Conservation (phyloP, 2,797 vertebrate genomes). For the Mastacembelus armatus region DNA sequence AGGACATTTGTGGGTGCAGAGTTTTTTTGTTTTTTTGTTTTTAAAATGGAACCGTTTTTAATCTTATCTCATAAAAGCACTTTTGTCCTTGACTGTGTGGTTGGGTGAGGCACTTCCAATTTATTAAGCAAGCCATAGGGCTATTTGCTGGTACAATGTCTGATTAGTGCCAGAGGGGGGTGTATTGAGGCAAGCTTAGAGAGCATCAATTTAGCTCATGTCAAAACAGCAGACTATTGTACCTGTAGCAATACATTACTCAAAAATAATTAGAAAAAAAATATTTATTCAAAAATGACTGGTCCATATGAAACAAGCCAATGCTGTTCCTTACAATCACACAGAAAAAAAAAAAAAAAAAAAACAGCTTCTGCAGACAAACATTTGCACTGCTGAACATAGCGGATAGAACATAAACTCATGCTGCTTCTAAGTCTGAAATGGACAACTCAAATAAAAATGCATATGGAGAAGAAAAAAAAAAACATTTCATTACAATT, state of each 20-base stretch:
- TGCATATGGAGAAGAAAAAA: background rate
- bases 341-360: too few relatives aligned
- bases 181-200: conserved; percentile 6
- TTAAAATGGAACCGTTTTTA: too few relatives aligned
- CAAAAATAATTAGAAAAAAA: conserved; percentile 22
- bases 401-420: conserved; percentile 23
- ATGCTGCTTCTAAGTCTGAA: too few relatives aligned
- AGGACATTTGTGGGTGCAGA: background rate
- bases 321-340: conserved; percentile 38
- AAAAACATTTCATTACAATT: background rate
- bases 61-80: too few relatives aligned
- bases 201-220: conserved; percentile 3
- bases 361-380: conserved; percentile 19
- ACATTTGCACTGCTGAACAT: conserved; percentile 16
- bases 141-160: background rate
- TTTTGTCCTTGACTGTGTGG: too few relatives aligned
- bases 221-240: background rate
- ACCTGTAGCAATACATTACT: background rate
- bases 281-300: conserved; percentile 52
- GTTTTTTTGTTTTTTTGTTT: background rate
- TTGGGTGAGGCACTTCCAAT: conserved; percentile 18
- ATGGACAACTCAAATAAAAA: background rate
- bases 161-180: conserved; percentile 42
- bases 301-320: conserved; percentile 43
- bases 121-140: background rate